These are phyloP conservation scores for Seira musarum DNA, from an alignment of 2,888 invertebrate genomes.

Conservation along the genomic window DNA sequence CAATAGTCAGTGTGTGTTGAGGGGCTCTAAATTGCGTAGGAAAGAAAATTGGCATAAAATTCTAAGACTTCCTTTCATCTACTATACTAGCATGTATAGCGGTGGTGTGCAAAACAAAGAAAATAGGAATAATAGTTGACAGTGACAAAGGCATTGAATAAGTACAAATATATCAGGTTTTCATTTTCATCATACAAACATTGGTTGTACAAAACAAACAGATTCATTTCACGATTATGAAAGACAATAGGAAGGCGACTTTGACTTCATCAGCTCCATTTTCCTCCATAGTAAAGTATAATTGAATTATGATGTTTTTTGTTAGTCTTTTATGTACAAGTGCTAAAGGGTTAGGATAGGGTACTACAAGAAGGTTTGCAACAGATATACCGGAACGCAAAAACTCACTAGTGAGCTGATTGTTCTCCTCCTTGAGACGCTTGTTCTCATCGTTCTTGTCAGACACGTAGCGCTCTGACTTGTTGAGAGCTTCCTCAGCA, in stretches of 20 bases:
- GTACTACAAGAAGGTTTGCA: too few species aligned
- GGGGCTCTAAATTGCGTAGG: neutral
- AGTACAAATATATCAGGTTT: too few species aligned
- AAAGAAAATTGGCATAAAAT: neutral
- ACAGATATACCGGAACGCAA: conserved; percentile 70
- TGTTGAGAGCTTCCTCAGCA: conserved; percentile 77
- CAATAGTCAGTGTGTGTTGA: neutral
- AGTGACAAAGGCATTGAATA: neutral
- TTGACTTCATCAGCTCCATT: neutral
- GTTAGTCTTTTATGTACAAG: too few species aligned
- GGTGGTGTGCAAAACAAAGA: neutral
- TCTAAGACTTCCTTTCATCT: neutral
- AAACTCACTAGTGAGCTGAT: conserved; percentile 85
- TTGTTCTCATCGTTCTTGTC: conserved; percentile 87
- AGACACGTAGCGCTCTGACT: conserved; percentile 82
- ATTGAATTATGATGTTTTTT: too few species aligned
- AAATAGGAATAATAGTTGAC: neutral
- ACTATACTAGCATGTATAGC: too few species aligned
- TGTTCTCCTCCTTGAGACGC: conserved; percentile 83
- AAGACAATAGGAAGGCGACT: neutral
- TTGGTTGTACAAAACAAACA: neutral
- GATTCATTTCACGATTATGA: neutral
- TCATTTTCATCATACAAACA: too few species aligned
- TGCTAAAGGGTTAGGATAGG: conserved; percentile 1
- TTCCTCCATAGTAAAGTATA: neutral